Evolutionary conservation across 2,113 vertebrate genomes (phyloP).

Genomic region (Macquaria ambigua): DNA sequence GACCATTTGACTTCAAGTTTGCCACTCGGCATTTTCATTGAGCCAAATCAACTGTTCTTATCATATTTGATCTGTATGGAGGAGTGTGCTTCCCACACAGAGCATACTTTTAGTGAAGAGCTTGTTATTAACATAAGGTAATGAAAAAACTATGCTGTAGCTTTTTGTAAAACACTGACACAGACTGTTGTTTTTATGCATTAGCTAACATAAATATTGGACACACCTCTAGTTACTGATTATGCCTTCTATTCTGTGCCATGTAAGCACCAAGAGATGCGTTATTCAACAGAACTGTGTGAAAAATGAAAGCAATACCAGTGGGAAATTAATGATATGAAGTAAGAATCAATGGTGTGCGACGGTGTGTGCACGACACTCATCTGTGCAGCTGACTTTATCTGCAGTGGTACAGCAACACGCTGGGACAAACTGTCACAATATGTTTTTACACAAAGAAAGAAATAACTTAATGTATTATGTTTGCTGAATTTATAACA

Average conservation of each 20-base stretch:
- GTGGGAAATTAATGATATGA: no score
- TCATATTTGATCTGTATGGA: background rate
- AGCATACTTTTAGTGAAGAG: background rate
- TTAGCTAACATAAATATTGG: background rate
- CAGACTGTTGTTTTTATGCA: background rate
- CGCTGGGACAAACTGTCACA: no score
- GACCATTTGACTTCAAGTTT: no score
- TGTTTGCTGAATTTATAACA: no score
- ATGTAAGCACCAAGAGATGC: background rate
- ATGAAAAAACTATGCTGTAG: no score
- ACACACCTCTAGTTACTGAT: background rate
- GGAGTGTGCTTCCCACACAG: background rate
- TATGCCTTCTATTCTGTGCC: background rate
- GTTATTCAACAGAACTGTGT: background rate
- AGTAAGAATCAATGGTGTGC: no score
- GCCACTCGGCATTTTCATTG: no score
- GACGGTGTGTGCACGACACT: background rate
- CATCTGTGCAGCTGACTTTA: background rate
- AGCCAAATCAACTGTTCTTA: no score
- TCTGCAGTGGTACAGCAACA: no score
- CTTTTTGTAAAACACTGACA: background rate
- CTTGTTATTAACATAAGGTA: conserved; percentile 2
- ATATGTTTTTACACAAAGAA: no score
- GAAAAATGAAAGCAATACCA: background rate
- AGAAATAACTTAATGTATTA: no score